Evolutionary conservation across 2,797 vertebrate species (phyloP), one percentile per base, ranked within the genome.

Genomic region (Rallus crepitans): DNA sequence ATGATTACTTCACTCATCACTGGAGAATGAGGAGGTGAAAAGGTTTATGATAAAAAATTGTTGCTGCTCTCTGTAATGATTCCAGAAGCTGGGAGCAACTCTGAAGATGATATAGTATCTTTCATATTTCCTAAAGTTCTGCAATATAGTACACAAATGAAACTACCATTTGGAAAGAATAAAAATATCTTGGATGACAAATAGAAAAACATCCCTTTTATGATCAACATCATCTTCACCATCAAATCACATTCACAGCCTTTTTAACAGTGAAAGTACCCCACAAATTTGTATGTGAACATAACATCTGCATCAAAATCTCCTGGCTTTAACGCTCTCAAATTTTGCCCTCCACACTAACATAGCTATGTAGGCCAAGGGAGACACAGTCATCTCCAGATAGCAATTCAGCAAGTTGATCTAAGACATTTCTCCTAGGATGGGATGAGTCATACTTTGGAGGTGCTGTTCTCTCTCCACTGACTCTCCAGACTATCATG

Each of bases 401-500:
- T 6, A 92, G 52, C 21, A 0, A 78, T 35, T 93, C 86, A 89
- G 81, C 78, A 63, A 60, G 52, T 1, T 73, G 47, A 90, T 69
- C 77, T 63, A 56, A 94, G 77, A 60, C 33, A 57, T 69, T 72
- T 92, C 56, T 95, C 64, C 60, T 45, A 70, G 63, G 47, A 73
- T 70, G 42, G 39, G 48, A 93, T 97, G 93, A 97, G 83, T 96
- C 96, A 96, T 80, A 23, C 7, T 31, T 85, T 73, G 81, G 95
- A 94, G 95, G 75, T 82, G 92, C 78, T 95, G 53, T 77, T 93
- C 83, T 85, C 93, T 77, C 94, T 94, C 83, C 73, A 79, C 31
- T 80, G 90, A 84, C 86, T 97, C 86, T 93, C 93, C 94, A 95
- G 90, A 89, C 83, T 95, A 95, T 93, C 87, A 71, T 82, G 87